Evolutionary conservation across 2,797 vertebrate genomes (phyloP).

Genomic region (Urocyon cinereoargenteus): DNA sequence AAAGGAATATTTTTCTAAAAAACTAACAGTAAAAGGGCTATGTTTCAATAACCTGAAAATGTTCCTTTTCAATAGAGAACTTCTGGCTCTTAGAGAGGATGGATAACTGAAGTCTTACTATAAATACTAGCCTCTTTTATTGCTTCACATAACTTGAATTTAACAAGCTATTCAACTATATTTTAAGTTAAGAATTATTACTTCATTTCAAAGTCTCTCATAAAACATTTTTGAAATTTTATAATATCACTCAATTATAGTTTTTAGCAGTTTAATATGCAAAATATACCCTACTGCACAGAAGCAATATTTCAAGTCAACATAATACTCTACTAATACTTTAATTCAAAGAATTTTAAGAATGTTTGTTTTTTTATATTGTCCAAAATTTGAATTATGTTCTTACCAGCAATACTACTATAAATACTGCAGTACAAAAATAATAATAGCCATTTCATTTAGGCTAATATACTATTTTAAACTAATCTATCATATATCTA

Average conservation of each 20-base stretch:
- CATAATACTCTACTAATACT: not conserved
- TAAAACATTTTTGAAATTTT: not conserved
- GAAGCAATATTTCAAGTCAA: constrained; percentile 37
- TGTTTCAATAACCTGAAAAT: constrained; percentile 11
- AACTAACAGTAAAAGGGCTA: not conserved
- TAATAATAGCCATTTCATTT: not conserved
- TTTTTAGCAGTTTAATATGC: not conserved
- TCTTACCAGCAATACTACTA: not conserved
- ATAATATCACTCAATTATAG: not conserved
- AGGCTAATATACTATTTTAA: not conserved
- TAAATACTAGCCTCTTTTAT: not conserved
- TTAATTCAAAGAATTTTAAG: constrained; percentile 26
- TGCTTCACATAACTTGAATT: not conserved
- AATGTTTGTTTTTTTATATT: constrained; percentile 14
- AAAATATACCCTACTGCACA: not conserved
- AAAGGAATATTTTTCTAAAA: constrained; percentile 56
- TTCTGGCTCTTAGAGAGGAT: not conserved
- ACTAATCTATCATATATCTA: not conserved
- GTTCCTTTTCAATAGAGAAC: not conserved
- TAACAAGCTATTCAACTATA: not conserved
- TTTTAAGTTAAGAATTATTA: constrained; percentile 59
- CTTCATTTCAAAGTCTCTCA: constrained; percentile 31
- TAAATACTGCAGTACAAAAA: not conserved
- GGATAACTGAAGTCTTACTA: not conserved
- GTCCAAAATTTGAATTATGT: constrained; percentile 43